These are phyloP conservation scores for Drosophila macrospina DNA, from an alignment of 2,888 invertebrate genomes.

Conservation along the genomic window DNA sequence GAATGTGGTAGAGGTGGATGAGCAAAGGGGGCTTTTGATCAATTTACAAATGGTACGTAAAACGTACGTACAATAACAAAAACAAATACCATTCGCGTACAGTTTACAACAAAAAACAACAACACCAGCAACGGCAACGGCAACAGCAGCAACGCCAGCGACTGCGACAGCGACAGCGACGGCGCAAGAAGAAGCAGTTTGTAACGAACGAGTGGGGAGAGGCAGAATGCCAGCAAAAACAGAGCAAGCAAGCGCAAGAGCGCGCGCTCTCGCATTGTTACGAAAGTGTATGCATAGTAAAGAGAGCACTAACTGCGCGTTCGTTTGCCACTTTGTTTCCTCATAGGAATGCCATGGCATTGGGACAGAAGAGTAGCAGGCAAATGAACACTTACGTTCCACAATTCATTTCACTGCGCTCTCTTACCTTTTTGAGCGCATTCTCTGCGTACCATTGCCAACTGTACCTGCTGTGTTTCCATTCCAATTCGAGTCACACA, in stretches of 20 bases:
- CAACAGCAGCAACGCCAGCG: slow-evolving; percentile 13
- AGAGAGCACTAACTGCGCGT: slow-evolving; percentile 32
- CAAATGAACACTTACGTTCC: slow-evolving; percentile 65
- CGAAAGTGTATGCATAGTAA: slow-evolving; percentile 67
- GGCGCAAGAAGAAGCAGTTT: slow-evolving; percentile 65
- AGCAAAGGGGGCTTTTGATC: slow-evolving; percentile 34
- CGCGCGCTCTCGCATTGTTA: slow-evolving; percentile 46
- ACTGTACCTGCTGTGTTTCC: slow-evolving; percentile 62
- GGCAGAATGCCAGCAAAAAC: slow-evolving; percentile 73
- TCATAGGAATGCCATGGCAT: slow-evolving; percentile 39
- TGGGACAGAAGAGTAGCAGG: slow-evolving; percentile 47
- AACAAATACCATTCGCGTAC: slow-evolving; percentile 54
- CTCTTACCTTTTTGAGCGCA: slow-evolving; percentile 49
- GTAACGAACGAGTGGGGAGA: slow-evolving; percentile 80
- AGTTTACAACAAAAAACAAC: slow-evolving; percentile 73
- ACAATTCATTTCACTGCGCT: slow-evolving; percentile 58
- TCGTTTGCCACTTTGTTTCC: slow-evolving; percentile 32
- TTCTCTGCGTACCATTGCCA: slow-evolving; percentile 68
- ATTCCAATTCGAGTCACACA: slow-evolving; percentile 47
- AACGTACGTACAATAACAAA: slow-evolving; percentile 29
- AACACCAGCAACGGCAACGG: slow-evolving; percentile 30
- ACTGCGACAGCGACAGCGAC: slow-evolving; percentile 15
- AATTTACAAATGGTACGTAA: slow-evolving; percentile 53
- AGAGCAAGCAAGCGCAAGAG: slow-evolving; percentile 53
- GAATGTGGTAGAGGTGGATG: not conserved